Evolutionary conservation across 2,888 invertebrate species (phyloP).

Genomic region (Papilio protenor): DNA sequence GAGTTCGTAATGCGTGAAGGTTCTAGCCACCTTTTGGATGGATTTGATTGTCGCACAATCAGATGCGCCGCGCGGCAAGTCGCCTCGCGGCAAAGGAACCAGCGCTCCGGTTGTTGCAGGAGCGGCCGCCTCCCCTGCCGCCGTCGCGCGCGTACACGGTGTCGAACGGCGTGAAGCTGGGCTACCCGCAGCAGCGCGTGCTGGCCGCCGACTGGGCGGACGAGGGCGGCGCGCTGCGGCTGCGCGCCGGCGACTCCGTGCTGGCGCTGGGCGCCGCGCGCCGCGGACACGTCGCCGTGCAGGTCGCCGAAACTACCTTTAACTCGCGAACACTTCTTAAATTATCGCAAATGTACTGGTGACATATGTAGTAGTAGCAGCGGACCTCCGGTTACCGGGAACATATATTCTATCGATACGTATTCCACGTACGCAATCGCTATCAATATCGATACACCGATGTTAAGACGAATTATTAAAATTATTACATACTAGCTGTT

Average conservation of each 20-base stretch:
- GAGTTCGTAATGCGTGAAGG: constrained; percentile 55
- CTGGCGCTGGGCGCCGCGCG: constrained; percentile 94
- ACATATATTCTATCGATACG: too few relatives aligned
- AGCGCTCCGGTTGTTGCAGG: constrained; percentile 83
- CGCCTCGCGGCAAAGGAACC: neutral
- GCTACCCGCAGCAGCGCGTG: constrained; percentile 95
- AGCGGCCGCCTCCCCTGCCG: constrained; percentile 96
- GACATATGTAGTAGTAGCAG: too few relatives aligned
- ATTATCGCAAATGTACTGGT: neutral
- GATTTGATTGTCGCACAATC: neutral
- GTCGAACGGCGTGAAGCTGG: constrained; percentile 94
- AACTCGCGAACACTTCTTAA: neutral
- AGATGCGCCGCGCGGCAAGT: neutral
- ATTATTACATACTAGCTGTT: too few relatives aligned
- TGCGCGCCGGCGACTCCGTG: constrained; percentile 93
- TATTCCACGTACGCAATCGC: too few relatives aligned
- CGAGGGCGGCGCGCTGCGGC: constrained; percentile 70
- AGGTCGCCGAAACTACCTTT: constrained; percentile 63
- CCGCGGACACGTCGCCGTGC: constrained; percentile 94
- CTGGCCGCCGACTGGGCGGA: constrained; percentile 94
- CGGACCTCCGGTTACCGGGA: too few relatives aligned
- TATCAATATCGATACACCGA: too few relatives aligned
- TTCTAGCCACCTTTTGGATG: neutral
- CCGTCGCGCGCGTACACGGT: constrained; percentile 96
- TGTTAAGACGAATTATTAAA: too few relatives aligned